These are phyloP conservation scores for Gallirallus australis DNA, from an alignment of 2,797 vertebrate species.

Conservation along the genomic window DNA sequence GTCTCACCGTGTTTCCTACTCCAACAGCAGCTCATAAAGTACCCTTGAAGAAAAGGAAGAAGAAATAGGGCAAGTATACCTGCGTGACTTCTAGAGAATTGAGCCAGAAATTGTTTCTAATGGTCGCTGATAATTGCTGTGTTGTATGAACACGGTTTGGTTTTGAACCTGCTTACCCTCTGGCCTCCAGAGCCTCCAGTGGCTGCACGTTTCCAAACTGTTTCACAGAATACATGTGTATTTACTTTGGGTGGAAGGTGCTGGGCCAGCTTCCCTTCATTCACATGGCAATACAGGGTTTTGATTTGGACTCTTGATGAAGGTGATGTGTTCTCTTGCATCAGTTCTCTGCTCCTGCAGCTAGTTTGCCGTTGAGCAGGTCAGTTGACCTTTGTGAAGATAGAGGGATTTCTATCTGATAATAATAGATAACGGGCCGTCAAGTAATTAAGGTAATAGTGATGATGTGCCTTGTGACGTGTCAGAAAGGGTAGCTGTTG, in stretches of 20 bases:
- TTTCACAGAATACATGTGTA: not conserved
- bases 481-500: not conserved
- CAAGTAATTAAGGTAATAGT: not conserved
- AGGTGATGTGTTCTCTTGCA: not conserved
- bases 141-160: not conserved
- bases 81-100: not conserved
- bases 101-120: not conserved
- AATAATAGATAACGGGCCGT: not conserved
- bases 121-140: not conserved
- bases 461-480: not conserved
- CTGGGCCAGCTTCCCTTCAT: not conserved
- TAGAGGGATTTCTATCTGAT: not conserved
- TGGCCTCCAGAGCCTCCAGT: not conserved
- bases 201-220: not conserved
- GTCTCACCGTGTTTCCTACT: not conserved
- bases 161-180: not conserved
- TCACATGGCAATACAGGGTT: not conserved
- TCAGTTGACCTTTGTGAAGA: not conserved
- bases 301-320: not conserved
- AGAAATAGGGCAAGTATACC: not conserved
- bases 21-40: not conserved
- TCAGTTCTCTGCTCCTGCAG: not conserved
- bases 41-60: not conserved
- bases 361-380: not conserved
- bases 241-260: not conserved